These are phyloP conservation scores for Drosophila asahinai DNA, from an alignment of 1,140 invertebrate genomes.

Conservation along the genomic window DNA sequence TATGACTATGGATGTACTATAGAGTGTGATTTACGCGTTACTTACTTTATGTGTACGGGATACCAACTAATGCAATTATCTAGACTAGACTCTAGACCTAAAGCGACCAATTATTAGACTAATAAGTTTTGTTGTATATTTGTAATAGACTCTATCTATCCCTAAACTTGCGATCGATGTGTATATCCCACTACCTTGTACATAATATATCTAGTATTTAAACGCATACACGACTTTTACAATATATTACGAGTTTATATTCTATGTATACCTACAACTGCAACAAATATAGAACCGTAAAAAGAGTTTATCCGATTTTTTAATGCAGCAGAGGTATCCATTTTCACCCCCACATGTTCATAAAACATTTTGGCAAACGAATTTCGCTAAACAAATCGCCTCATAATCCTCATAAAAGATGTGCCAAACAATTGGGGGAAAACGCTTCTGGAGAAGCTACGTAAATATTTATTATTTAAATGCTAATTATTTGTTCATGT, in stretches of 20 bases:
- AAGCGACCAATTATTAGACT: conserved; percentile 69
- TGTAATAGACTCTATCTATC: conserved; percentile 38
- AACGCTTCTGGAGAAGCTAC: conserved; percentile 16
- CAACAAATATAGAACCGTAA: conserved; percentile 63
- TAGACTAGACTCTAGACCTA: conserved; percentile 40
- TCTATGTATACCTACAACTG: conserved; percentile 46
- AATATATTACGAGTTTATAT: conserved; percentile 43
- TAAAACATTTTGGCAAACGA: conserved; percentile 40
- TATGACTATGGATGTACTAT: conserved; percentile 45
- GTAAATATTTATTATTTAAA: conserved; percentile 71
- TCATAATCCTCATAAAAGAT: conserved; percentile 37
- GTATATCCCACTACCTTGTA: conserved; percentile 48
- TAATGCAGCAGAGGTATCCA: neutral
- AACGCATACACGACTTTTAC: conserved; percentile 44
- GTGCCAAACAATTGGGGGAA: conserved; percentile 44
- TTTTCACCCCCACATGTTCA: conserved; percentile 37
- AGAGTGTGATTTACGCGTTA: conserved; percentile 76
- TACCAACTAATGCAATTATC: conserved; percentile 76
- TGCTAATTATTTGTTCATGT: conserved; percentile 67
- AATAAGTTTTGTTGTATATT: conserved; percentile 63
- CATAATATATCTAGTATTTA: conserved; percentile 65
- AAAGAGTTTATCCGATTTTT: conserved; percentile 57
- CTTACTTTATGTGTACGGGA: conserved; percentile 60
- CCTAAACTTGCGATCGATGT: conserved; percentile 16
- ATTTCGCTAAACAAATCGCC: conserved; percentile 39